Conservation (phyloP, 2,888 invertebrate species). For the Amphipyra berbera region DNA sequence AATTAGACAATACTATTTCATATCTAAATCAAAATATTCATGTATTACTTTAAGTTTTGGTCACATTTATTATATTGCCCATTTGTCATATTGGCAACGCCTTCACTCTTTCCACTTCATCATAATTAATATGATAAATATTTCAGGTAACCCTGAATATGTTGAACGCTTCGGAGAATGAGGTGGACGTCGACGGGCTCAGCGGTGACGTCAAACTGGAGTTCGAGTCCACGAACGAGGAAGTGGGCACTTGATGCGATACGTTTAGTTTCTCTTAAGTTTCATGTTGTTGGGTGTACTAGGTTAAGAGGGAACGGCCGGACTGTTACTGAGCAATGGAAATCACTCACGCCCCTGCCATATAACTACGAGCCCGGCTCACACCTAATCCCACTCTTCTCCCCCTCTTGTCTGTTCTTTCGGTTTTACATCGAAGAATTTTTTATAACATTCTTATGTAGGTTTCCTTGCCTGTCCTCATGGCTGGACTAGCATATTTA, state of each 20-base stretch:
- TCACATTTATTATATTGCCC: too few relatives aligned
- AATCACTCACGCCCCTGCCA: constrained; percentile 2
- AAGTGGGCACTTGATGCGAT: constrained; percentile 91
- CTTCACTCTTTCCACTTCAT: too few relatives aligned
- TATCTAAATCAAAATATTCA: too few relatives aligned
- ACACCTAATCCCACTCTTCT: too few relatives aligned
- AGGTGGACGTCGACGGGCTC: constrained; percentile 96
- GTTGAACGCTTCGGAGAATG: constrained; percentile 97
- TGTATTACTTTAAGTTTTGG: too few relatives aligned
- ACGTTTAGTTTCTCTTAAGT: constrained; percentile 65
- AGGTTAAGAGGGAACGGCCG: constrained; percentile 25
- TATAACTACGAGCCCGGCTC: constrained; percentile 7
- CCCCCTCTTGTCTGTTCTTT: not conserved
- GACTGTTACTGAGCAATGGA: constrained; percentile 44
- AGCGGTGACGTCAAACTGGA: constrained; percentile 94
- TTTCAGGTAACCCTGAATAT: constrained; percentile 96
- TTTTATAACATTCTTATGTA: not conserved
- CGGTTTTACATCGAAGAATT: not conserved
- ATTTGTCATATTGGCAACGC: too few relatives aligned
- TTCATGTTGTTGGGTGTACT: constrained; percentile 43
- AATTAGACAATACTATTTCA: too few relatives aligned
- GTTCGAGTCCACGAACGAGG: constrained; percentile 93
- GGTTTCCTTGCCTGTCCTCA: not conserved
- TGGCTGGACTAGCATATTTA: not conserved
- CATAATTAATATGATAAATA: not conserved